Evolutionary conservation across 2,888 invertebrate genomes (phyloP).

Genomic region (Scrobipalpa costella): DNA sequence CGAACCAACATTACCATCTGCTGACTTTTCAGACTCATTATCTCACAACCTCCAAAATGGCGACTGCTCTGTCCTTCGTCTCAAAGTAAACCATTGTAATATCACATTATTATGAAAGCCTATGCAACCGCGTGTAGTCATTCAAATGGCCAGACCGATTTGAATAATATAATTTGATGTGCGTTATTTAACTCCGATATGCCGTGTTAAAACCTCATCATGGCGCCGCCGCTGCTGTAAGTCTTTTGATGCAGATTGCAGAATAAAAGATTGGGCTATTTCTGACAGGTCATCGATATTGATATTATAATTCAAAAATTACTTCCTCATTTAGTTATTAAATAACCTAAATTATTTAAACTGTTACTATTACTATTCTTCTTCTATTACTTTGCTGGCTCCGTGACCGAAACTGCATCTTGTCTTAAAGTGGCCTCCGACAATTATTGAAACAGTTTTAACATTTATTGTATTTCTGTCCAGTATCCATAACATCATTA

Average conservation of each 20-base stretch:
- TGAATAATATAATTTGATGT: constrained; percentile 42
- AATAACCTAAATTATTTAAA: no score
- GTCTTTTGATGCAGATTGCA: constrained; percentile 43
- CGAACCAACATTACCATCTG: neutral
- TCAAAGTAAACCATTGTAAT: neutral
- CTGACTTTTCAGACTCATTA: neutral
- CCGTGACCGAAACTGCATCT: no score
- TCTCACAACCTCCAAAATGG: neutral
- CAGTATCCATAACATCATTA: neutral
- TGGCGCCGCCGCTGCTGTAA: constrained; percentile 34
- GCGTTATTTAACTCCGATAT: constrained; percentile 52
- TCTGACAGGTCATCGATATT: neutral
- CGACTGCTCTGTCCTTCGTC: neutral
- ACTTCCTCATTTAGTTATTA: neutral
- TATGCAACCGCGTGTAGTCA: constrained; percentile 23
- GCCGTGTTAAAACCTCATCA: constrained; percentile 56
- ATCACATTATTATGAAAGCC: neutral
- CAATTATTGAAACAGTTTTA: no score
- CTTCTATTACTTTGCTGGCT: no score
- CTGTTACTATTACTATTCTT: no score
- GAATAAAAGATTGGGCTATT: neutral
- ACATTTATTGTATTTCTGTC: neutral
- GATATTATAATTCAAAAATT: constrained; percentile 1
- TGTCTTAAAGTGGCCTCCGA: no score
- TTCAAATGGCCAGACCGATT: constrained; percentile 32